Percentiles rank a stretch among this genome's conserved stretches.
Conservation (phyloP, 2,888 invertebrate species). For the Netelia inedita region DNA sequence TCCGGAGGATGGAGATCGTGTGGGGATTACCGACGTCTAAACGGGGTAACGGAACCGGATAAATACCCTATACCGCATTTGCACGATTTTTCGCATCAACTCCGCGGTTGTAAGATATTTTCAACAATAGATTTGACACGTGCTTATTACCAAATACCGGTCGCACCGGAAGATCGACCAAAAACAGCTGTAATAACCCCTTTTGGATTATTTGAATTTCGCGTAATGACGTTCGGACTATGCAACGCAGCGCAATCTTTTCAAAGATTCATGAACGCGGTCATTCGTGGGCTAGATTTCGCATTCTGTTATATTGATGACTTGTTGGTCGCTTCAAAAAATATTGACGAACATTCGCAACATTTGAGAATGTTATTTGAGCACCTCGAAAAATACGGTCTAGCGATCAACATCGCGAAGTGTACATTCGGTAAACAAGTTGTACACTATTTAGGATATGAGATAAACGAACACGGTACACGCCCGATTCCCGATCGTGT, state of each 20-base stretch:
- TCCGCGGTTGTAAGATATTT: conserved; percentile 75
- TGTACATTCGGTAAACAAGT: too few relatives aligned
- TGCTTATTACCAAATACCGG: conserved; percentile 77
- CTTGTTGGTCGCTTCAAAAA: conserved; percentile 43
- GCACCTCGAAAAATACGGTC: too few relatives aligned
- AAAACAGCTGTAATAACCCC: conserved; percentile 77
- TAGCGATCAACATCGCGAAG: too few relatives aligned
- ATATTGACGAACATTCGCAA: too few relatives aligned
- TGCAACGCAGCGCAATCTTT: conserved; percentile 75
- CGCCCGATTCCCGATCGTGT: too few relatives aligned
- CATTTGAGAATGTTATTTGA: too few relatives aligned
- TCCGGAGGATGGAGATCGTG: conserved; percentile 72
- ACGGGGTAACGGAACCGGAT: conserved; percentile 78
- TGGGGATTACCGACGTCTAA: conserved; percentile 78
- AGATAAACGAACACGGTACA: too few relatives aligned
- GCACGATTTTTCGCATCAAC: conserved; percentile 73
- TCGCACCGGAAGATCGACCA: conserved; percentile 71
- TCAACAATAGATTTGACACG: conserved; percentile 72
- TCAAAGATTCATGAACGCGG: conserved; percentile 73
- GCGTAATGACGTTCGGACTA: conserved; percentile 72
- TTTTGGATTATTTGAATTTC: conserved; percentile 74
- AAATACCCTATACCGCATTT: conserved; percentile 79
- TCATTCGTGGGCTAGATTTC: conserved; percentile 49
- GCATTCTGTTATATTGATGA: conserved; percentile 54
- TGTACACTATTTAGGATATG: too few relatives aligned